Conservation (phyloP, 2,797 vertebrate species). For the Halcyon smyrnensis region DNA sequence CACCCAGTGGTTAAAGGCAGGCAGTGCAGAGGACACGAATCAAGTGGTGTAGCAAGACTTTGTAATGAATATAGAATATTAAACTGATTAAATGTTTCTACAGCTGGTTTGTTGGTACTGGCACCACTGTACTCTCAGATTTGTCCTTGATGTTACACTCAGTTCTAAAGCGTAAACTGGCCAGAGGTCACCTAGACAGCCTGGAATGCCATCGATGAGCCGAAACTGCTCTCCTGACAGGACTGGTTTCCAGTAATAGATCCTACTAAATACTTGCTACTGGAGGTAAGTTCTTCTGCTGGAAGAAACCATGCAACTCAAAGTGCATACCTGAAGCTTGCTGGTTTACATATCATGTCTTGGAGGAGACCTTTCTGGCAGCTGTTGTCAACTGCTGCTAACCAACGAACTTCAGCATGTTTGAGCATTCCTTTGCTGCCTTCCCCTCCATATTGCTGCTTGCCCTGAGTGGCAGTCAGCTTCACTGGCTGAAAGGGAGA, state of each 20-base stretch:
- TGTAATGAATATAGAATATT: neutral
- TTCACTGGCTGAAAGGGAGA: neutral
- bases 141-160: neutral
- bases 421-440: neutral
- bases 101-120: neutral
- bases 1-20: constrained; percentile 13
- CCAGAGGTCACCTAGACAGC: neutral
- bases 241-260: neutral
- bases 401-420: neutral
- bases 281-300: neutral
- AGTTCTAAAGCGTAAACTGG: neutral
- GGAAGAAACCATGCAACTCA: neutral
- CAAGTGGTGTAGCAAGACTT: neutral
- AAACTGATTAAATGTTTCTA: neutral
- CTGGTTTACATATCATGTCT: neutral
- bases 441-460: neutral
- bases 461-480: accelerated
- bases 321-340: neutral
- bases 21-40: neutral
- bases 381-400: neutral
- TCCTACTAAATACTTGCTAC: neutral
- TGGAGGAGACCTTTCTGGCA: neutral
- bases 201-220: neutral
- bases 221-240: neutral
- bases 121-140: neutral